phyloP scores from a whole-genome alignment of 1,140 invertebrate genomes.

The Tribolium madens region DNA sequence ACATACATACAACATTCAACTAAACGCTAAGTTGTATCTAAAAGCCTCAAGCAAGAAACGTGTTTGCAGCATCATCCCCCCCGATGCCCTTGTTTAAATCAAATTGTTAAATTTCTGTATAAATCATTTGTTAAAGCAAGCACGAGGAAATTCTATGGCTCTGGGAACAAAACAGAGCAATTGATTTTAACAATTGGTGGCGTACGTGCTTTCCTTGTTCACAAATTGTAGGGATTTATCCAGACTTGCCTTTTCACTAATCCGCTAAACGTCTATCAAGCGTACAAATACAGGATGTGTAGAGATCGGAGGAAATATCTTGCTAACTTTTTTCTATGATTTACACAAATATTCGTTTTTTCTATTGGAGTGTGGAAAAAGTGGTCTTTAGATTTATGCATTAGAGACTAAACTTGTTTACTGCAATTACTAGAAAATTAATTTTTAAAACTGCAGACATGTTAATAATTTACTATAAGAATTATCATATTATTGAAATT shows the following conservation, averaged over 20 bases:
- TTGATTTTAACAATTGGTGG: not conserved
- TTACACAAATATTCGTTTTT: not conserved
- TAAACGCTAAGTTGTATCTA: not conserved
- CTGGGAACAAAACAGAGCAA: not conserved
- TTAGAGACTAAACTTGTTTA: too few species aligned
- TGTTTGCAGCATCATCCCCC: not conserved
- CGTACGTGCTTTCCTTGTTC: not conserved
- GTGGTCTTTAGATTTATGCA: too few species aligned
- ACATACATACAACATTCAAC: too few species aligned
- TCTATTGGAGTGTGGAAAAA: too few species aligned
- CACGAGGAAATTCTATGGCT: not conserved
- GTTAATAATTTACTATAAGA: not conserved
- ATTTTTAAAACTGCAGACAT: not conserved
- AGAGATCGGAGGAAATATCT: too few species aligned
- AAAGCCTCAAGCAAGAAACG: not conserved
- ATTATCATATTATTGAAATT: not conserved
- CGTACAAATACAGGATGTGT: not conserved
- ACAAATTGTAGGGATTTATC: not conserved
- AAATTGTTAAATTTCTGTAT: constrained; percentile 9
- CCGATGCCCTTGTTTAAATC: not conserved
- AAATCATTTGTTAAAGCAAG: not conserved
- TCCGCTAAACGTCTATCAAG: not conserved
- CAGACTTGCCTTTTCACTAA: not conserved
- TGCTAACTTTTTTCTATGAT: not conserved
- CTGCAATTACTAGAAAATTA: not conserved